phyloP scores from a whole-genome alignment of 2,113 vertebrate genomes.

The Atherinomorus stipes region DNA sequence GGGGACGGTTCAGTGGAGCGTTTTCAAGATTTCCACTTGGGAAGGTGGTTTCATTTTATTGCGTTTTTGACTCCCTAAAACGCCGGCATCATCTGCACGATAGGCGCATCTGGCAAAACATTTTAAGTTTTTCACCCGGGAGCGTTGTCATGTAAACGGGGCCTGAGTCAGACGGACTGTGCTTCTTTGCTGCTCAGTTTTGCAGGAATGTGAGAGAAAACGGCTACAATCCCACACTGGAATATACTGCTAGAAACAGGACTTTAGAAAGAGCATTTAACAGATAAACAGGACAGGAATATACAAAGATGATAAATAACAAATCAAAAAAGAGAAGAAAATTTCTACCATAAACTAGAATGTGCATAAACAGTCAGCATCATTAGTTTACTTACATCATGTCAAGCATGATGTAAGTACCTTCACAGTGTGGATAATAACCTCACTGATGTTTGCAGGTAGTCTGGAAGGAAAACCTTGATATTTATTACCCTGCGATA shows the following conservation, averaged over 20 bases:
- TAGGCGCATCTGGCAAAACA: no score
- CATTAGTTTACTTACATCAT: background rate
- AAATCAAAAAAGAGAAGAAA: background rate
- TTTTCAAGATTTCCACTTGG: no score
- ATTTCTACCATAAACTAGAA: background rate
- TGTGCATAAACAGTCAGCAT: conserved; percentile 34
- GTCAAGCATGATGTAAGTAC: no score
- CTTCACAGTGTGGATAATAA: background rate
- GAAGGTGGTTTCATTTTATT: no score
- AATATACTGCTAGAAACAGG: background rate
- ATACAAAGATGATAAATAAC: background rate
- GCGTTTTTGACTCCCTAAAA: no score
- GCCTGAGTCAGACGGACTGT: conserved; percentile 36
- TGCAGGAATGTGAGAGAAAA: conserved; percentile 49
- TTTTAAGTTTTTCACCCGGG: no score
- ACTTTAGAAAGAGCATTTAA: background rate
- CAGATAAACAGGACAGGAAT: background rate
- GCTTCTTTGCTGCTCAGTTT: conserved; percentile 42
- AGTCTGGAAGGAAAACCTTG: background rate
- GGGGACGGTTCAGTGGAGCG: no score
- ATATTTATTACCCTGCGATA: no score
- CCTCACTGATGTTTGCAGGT: no score
- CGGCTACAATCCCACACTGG: background rate
- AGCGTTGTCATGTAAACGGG: no score
- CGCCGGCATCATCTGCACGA: no score